Percentiles rank a stretch among this genome's conserved stretches.
Evolutionary conservation across 2,888 invertebrate genomes (phyloP).

Genomic region (Smittia aterrima): DNA sequence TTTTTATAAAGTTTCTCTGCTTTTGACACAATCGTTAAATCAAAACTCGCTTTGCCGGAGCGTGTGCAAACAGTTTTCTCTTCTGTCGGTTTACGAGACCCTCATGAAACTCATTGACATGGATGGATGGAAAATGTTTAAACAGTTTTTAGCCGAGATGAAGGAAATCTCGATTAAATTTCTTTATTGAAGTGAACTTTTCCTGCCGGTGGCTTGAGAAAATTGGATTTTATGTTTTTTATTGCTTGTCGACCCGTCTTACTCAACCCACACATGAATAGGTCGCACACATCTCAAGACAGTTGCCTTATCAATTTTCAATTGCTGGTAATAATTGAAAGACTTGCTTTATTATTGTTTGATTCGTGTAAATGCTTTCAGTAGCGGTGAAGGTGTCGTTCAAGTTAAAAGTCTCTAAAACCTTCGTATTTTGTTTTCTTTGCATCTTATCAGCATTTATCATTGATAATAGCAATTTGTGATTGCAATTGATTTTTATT

Average conservation of each 20-base stretch:
- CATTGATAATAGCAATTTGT: slow-evolving; percentile 11
- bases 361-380: slow-evolving; percentile 21
- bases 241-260: too few species aligned
- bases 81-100: neutral
- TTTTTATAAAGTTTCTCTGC: slow-evolving; percentile 40
- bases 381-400: slow-evolving; percentile 27
- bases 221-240: too few species aligned
- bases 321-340: neutral
- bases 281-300: neutral
- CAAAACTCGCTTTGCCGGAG: slow-evolving; percentile 33
- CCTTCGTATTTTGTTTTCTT: neutral
- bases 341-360: neutral
- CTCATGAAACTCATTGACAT: slow-evolving; percentile 30
- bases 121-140: slow-evolving; percentile 13
- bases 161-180: neutral
- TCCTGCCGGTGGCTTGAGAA: too few species aligned
- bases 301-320: slow-evolving; percentile 23
- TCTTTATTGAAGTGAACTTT: too few species aligned
- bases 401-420: slow-evolving; percentile 1
- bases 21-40: slow-evolving; percentile 42
- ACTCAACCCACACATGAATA: neutral
- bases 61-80: slow-evolving; percentile 8
- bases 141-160: neutral
- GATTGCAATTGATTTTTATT: slow-evolving; percentile 4
- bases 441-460: slow-evolving; percentile 7